Evolutionary conservation across 2,797 vertebrate genomes (phyloP), one percentile per base, ranked within the genome.

Genomic region (Pagetopsis macropterus): DNA sequence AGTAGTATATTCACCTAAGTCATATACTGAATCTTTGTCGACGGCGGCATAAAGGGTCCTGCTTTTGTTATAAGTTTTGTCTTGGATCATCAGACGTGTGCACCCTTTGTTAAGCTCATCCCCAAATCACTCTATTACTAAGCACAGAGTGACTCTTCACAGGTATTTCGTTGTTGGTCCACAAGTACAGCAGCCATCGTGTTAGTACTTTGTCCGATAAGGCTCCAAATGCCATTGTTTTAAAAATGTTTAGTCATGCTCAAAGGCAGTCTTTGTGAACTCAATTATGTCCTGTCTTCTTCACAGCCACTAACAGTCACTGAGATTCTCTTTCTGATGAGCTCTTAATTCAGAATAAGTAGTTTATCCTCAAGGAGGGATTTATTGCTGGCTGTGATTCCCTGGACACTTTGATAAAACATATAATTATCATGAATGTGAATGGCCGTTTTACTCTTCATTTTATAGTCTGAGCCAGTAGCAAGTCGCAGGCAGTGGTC

Each of bases 401-500:
- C 55, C 73, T 61, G 81, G 81, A 88, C 71, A 87, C 79, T 88
- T 83, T 66, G 52, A 82, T 76, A 88, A 91, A 89, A 91, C 81
- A 84, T 75, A 75, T 78, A 86, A 87, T 87, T 75, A 91, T 71
- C 37, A 71, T 70, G 61, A 81, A 91, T 44, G 67, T 46, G 60
- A 81, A 72, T 3, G 19, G 44, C 43, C 45, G 60, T 76, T 87
- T 87, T 84, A 85, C 76, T 67, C 75, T 87, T 72, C 49, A 40
- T 82, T 87, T 83, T 76, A 82, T 57, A 65, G 66, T 82, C 60
- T 68, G 80, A 70, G 65, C 64, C 69, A 68, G 56, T 76, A 59
- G 65, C 85, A 75, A 80, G 73, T 74, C 72, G 74, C 77, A 85
- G 84, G 78, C 65, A 66, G 68, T 75, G 83, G 85, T 78, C 59